Percentiles rank a stretch among this genome's conserved stretches.
Evolutionary conservation across 2,888 invertebrate species (phyloP).

Genomic region (Synanthedon tipuliformis): DNA sequence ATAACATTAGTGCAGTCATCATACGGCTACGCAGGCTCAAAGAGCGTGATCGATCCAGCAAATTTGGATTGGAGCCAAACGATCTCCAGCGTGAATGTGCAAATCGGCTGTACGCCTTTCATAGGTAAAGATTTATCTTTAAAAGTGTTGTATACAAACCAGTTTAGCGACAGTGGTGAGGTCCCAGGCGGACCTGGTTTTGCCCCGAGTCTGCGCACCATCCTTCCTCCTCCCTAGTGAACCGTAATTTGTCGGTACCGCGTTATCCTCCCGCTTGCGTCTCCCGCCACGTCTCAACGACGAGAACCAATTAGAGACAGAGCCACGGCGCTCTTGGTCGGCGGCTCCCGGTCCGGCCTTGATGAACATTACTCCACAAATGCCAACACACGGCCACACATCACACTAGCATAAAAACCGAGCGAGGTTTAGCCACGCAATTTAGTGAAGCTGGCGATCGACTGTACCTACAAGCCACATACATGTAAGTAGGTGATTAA

Average conservation of each 20-base stretch:
- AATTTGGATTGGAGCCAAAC: slow-evolving; percentile 57
- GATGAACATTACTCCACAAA: slow-evolving; percentile 64
- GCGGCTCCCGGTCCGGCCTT: slow-evolving; percentile 57
- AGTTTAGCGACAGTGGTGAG: slow-evolving; percentile 67
- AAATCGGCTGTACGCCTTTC: neutral
- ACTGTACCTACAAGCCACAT: slow-evolving; percentile 50
- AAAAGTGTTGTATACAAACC: slow-evolving; percentile 52
- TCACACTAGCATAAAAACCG: slow-evolving; percentile 33
- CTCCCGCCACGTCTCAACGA: slow-evolving; percentile 76
- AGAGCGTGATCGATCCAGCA: slow-evolving; percentile 55
- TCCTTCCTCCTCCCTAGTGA: slow-evolving; percentile 65
- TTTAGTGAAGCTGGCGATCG: slow-evolving; percentile 42
- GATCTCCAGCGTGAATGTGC: slow-evolving; percentile 32
- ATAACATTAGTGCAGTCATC: slow-evolving; percentile 31
- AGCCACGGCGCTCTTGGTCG: slow-evolving; percentile 74
- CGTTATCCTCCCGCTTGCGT: slow-evolving; percentile 53
- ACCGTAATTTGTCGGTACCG: slow-evolving; percentile 56
- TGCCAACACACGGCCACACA: slow-evolving; percentile 44
- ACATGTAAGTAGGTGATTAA: slow-evolving; percentile 15
- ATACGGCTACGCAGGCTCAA: slow-evolving; percentile 24
- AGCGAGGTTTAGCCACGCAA: slow-evolving; percentile 29
- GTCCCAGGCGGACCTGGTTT: slow-evolving; percentile 72
- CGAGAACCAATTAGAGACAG: slow-evolving; percentile 84
- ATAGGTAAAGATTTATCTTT: neutral
- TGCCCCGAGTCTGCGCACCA: slow-evolving; percentile 52